These are phyloP conservation scores for Bruchidius siliquastri DNA, from an alignment of 2,888 invertebrate genomes.

Conservation along the genomic window DNA sequence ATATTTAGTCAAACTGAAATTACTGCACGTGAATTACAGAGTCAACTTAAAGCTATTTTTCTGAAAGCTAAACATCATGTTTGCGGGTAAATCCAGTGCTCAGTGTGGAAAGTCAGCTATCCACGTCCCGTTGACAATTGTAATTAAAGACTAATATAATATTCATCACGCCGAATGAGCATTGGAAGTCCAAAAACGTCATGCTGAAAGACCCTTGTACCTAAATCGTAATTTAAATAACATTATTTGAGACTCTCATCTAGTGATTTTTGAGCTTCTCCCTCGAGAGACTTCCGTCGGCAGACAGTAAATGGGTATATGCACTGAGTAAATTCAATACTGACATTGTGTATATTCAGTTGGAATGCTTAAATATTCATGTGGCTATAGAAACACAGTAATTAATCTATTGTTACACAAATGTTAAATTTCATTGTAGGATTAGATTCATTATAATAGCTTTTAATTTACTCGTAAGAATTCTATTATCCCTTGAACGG, in stretches of 20 bases:
- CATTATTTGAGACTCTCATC: constrained; percentile 21
- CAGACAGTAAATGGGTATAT: constrained; percentile 31
- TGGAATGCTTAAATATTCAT: constrained; percentile 47
- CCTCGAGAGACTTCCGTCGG: constrained; percentile 19
- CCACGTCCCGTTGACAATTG: neutral
- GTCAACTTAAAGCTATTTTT: too few species aligned
- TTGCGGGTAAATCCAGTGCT: neutral
- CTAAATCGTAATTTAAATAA: constrained; percentile 3
- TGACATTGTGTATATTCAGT: constrained; percentile 45
- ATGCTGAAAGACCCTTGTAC: neutral
- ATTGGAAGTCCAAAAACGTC: neutral
- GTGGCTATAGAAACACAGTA: constrained; percentile 47
- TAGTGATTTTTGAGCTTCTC: constrained; percentile 31
- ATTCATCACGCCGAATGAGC: neutral
- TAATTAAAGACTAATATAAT: neutral
- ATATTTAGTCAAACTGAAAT: too few species aligned
- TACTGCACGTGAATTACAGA: too few species aligned
- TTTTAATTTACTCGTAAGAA: constrained; percentile 49
- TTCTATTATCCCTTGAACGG: constrained; percentile 25
- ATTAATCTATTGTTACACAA: constrained; percentile 50
- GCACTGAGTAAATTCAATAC: constrained; percentile 43
- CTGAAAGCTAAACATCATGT: too few species aligned
- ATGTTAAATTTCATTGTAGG: constrained; percentile 47
- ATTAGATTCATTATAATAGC: constrained; percentile 48
- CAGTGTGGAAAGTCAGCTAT: neutral